These are phyloP conservation scores for Pseudotriccus pelzelni DNA, from an alignment of 2,797 vertebrate species.

Conservation along the genomic window DNA sequence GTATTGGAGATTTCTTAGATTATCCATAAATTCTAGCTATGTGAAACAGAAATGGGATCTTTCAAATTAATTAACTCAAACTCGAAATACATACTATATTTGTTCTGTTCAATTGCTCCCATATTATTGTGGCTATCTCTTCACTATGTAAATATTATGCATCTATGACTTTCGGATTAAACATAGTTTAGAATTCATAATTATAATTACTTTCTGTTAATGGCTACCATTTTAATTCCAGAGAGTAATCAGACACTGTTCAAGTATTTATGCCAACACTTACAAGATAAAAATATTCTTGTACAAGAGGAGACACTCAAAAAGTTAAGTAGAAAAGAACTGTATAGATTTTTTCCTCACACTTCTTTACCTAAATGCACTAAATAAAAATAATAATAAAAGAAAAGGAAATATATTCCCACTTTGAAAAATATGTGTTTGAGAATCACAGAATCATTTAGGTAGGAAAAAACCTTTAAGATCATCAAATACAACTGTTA, in stretches of 20 bases:
- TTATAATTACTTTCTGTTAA: not conserved
- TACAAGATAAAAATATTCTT: not conserved
- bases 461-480: not conserved
- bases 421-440: not conserved
- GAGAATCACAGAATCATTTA: not conserved
- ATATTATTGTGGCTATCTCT: not conserved
- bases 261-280: not conserved
- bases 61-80: not conserved
- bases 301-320: not conserved
- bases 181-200: not conserved
- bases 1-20: not conserved
- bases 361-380: not conserved
- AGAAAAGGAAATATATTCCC: not conserved
- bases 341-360: not conserved
- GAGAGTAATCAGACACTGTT: not conserved
- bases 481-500: not conserved
- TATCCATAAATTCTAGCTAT: not conserved
- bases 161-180: not conserved
- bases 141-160: not conserved
- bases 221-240: not conserved
- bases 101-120: not conserved
- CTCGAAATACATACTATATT: not conserved
- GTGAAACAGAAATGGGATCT: not conserved
- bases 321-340: not conserved
- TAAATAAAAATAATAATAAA: not conserved